Conservation (phyloP, 1,140 invertebrate genomes). For the Rhynchophorus ferrugineus region DNA sequence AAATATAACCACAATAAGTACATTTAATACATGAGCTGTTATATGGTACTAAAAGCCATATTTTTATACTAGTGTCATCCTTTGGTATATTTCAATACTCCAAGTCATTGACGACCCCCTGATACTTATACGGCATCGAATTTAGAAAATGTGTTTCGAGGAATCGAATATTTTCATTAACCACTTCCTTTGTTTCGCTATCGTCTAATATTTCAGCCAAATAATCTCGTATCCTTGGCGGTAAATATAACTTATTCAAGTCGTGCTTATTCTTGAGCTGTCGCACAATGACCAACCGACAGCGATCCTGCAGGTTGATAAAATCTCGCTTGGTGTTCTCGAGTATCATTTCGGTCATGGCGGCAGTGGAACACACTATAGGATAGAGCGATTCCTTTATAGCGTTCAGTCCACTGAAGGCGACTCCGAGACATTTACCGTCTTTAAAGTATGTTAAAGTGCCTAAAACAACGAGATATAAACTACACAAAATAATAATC, state of each 20-base stretch:
- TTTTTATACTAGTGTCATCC: too few species aligned
- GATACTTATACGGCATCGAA: too few species aligned
- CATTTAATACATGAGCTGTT: too few species aligned
- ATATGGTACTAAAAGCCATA: too few species aligned
- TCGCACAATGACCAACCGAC: conserved; percentile 49
- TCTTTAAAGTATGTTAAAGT: conserved; percentile 70
- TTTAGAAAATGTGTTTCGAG: too few species aligned
- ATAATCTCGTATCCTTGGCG: conserved; percentile 43
- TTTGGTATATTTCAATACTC: too few species aligned
- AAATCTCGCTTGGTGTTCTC: conserved; percentile 52
- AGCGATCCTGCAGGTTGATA: conserved; percentile 58
- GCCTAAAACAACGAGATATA: conserved; percentile 38
- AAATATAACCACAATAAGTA: too few species aligned
- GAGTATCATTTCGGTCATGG: conserved; percentile 63
- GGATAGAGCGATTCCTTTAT: conserved; percentile 60
- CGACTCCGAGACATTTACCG: conserved; percentile 53
- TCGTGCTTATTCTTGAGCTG: conserved; percentile 39
- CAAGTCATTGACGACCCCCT: too few species aligned
- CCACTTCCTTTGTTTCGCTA: too few species aligned
- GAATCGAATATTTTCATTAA: too few species aligned
- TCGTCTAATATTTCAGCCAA: conserved; percentile 41
- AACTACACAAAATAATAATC: not conserved
- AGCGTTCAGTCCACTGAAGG: conserved; percentile 49
- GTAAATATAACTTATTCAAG: conserved; percentile 45
- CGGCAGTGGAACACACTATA: conserved; percentile 64